Base-by-base conservation (phyloP, 2,113 vertebrate species). In the Clupea harengus region DNA sequence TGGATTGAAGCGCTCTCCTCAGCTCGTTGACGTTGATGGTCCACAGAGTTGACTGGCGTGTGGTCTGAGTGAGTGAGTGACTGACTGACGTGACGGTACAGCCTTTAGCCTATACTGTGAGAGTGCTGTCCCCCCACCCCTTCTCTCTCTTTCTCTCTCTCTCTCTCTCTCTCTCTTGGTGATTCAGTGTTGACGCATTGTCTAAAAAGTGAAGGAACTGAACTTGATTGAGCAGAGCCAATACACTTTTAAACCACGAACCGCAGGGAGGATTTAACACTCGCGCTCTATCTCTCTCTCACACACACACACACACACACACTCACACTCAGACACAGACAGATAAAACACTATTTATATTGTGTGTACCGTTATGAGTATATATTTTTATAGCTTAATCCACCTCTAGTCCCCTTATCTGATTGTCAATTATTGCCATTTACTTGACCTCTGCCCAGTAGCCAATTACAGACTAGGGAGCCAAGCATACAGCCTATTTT, bases 111-210 rank as follows among this genome's bases (percentile, higher is more conserved):
- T 39, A 93, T 95, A 95, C 83, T 86, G 86, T 85, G 87, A 84
- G 84, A 86, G 85, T 82, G 86, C 57, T 82, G 85, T 86, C 87
- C 91, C 88, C 87, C 88, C 90, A 87, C 86, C 90, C 89, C 88
- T 84, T 80, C 50, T 88, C 89, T 89, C 88, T 85, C 83, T 52
- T 82, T 85, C 86, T 60, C 22, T 45, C 45, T 32, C 81, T 28
- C 44, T 39, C 50, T 60, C 89, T 18, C 52, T 45, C 67, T 81
- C 82, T 82, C 83, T 25, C 84, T 87, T 83, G 86, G 88, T 94
- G 95, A 94, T 92, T 94, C 94, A 94, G 90, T 91, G 84, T 93
- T 93, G 94, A 94, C 93, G 93, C 94, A 95, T 93, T 93, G 85
- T 85, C 87, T 85, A 91, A 49, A 89, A 86, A 81, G 64, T 85